Percentiles rank a stretch among this genome's conserved stretches.
Evolutionary conservation across 2,113 vertebrate genomes (phyloP).

Genomic region (Microcebus jonahi): DNA sequence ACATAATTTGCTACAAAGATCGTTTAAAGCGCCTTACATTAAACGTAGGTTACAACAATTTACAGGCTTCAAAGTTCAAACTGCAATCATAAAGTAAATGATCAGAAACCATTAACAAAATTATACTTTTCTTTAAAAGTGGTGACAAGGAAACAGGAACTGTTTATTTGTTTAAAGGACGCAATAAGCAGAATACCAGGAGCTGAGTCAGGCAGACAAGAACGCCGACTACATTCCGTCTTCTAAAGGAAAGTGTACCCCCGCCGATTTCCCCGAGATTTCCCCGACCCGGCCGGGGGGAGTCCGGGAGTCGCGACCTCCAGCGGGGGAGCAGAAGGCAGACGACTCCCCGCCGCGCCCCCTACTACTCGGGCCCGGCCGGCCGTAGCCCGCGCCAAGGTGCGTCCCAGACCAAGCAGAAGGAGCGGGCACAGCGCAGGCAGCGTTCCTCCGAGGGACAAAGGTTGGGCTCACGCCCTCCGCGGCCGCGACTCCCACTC

Average conservation of each 20-base stretch:
- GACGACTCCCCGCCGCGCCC: neutral
- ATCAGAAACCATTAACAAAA: neutral
- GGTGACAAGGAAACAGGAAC: slow-evolving; percentile 61
- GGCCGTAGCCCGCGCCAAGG: neutral
- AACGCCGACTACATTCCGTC: slow-evolving; percentile 50
- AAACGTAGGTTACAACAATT: neutral
- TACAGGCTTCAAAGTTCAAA: slow-evolving; percentile 52
- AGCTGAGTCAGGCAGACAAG: slow-evolving; percentile 62
- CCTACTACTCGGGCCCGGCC: neutral
- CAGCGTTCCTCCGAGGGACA: slow-evolving; percentile 62
- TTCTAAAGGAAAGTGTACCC: slow-evolving; percentile 13
- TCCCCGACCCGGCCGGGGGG: neutral
- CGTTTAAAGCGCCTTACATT: slow-evolving; percentile 4
- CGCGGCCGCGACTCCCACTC: neutral
- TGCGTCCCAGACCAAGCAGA: neutral
- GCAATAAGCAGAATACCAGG: slow-evolving; percentile 41
- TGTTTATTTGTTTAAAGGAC: slow-evolving; percentile 17
- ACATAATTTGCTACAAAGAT: slow-evolving; percentile 58
- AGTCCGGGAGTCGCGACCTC: neutral
- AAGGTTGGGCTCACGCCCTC: slow-evolving; percentile 54
- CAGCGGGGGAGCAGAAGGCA: neutral
- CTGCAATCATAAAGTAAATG: neutral
- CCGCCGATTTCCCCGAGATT: neutral
- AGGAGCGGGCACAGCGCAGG: neutral
- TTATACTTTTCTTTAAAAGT: neutral